Conservation (phyloP, 2,888 invertebrate species). For the Nomada flava region DNA sequence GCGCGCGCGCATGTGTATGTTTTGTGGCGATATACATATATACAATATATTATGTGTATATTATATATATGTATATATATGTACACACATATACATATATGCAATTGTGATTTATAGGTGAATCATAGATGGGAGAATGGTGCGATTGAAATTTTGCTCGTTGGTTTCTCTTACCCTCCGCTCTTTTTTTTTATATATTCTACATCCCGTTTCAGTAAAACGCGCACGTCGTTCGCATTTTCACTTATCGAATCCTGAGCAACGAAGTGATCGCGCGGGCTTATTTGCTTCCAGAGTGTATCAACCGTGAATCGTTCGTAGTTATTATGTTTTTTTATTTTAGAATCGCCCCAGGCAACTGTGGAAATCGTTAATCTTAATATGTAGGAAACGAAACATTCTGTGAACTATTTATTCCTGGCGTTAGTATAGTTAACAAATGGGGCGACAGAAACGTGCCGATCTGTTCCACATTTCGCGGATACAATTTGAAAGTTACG, state of each 20-base stretch:
- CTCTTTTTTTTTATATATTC: neutral
- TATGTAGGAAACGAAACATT: neutral
- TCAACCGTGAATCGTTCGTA: neutral
- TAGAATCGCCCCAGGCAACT: too few species aligned
- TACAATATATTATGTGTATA: too few species aligned
- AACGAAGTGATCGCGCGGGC: constrained; percentile 4
- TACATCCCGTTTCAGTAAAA: constrained; percentile 3
- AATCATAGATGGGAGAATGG: constrained; percentile 46
- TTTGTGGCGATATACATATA: constrained; percentile 19
- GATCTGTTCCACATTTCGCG: neutral
- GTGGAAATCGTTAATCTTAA: neutral
- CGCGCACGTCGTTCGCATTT: constrained; percentile 56
- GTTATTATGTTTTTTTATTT: neutral
- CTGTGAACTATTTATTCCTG: neutral
- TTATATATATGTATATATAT: too few species aligned
- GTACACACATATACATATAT: neutral
- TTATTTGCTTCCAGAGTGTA: constrained; percentile 1
- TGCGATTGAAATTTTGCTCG: constrained; percentile 32
- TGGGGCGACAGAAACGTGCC: neutral
- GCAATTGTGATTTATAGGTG: constrained; percentile 38
- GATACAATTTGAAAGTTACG: neutral
- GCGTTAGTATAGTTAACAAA: neutral
- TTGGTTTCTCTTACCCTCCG: constrained; percentile 16
- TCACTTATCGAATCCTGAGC: constrained; percentile 40
- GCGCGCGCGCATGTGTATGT: constrained; percentile 21